phyloP scores from a whole-genome alignment of 2,797 vertebrate genomes.

The Trichosurus vulpecula region DNA sequence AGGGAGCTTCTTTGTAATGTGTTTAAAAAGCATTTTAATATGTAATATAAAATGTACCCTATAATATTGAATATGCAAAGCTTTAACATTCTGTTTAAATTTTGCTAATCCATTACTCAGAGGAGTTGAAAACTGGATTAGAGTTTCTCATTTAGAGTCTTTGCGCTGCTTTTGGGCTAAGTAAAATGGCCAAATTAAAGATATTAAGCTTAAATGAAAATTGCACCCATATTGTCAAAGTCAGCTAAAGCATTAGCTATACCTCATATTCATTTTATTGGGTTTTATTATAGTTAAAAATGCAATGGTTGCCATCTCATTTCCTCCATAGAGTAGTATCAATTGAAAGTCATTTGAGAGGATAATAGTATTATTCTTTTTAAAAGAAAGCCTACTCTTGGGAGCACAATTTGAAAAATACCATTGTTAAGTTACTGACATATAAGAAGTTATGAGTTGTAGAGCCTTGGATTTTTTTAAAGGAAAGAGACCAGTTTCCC shows the following conservation, averaged over 20 bases:
- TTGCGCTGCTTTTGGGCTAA: constrained; percentile 48
- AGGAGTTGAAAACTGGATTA: constrained; percentile 41
- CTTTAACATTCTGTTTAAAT: constrained; percentile 50
- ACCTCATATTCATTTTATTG: constrained; percentile 50
- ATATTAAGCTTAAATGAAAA: constrained; percentile 64
- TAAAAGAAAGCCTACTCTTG: constrained; percentile 41
- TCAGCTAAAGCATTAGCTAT: constrained; percentile 45
- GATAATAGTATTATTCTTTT: constrained; percentile 41
- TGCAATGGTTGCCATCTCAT: constrained; percentile 9
- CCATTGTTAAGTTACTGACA: not conserved
- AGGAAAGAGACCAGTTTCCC: not conserved
- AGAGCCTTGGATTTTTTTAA: not conserved
- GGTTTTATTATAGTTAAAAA: constrained; percentile 66
- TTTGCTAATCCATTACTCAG: constrained; percentile 51
- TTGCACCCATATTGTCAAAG: constrained; percentile 34
- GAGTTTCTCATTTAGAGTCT: constrained; percentile 58
- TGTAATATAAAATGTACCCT: constrained; percentile 37
- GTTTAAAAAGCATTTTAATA: constrained; percentile 31
- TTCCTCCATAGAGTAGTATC: constrained; percentile 38
- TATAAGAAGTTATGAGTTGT: not conserved
- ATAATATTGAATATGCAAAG: constrained; percentile 14
- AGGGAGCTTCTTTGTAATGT: constrained; percentile 7
- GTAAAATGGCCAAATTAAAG: constrained; percentile 59
- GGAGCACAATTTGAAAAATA: constrained; percentile 36
- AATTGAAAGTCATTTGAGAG: constrained; percentile 48